phyloP scores from a whole-genome alignment of 2,888 invertebrate species.

The Dendrolimus pini region DNA sequence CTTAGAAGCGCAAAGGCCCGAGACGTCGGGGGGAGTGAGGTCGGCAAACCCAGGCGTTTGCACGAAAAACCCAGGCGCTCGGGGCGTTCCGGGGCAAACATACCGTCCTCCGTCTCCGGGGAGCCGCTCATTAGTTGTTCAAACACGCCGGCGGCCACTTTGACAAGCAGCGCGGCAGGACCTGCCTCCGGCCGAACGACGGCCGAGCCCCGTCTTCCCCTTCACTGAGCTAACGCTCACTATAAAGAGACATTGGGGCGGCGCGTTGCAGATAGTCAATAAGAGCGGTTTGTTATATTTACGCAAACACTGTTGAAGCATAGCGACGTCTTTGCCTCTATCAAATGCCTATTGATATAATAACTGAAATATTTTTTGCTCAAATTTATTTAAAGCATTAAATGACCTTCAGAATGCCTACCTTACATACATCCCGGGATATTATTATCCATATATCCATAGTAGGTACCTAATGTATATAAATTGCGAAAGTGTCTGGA shows the following conservation, averaged over 20 bases:
- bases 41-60: constrained; percentile 42
- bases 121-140: constrained; percentile 74
- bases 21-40: constrained; percentile 27
- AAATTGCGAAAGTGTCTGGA: too few relatives aligned
- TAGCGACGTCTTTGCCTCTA: constrained; percentile 22
- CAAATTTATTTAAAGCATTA: too few relatives aligned
- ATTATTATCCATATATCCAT: too few relatives aligned
- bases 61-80: constrained; percentile 53
- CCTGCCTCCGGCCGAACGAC: constrained; percentile 34
- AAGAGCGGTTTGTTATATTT: constrained; percentile 47
- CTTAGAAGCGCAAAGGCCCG: constrained; percentile 20
- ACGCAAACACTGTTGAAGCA: constrained; percentile 25
- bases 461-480: too few relatives aligned
- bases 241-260: constrained; percentile 49
- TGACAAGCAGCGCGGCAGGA: constrained; percentile 63
- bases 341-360: constrained; percentile 14
- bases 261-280: constrained; percentile 42
- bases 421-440: too few relatives aligned
- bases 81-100: constrained; percentile 63
- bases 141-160: constrained; percentile 73
- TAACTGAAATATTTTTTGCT: constrained; percentile 1
- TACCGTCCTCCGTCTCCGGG: constrained; percentile 68
- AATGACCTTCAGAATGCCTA: too few relatives aligned
- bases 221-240: constrained; percentile 58
- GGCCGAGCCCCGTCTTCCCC: constrained; percentile 54